Evolutionary conservation across 2,888 invertebrate species (phyloP).

Genomic region (Caenorhabditis sp.): DNA sequence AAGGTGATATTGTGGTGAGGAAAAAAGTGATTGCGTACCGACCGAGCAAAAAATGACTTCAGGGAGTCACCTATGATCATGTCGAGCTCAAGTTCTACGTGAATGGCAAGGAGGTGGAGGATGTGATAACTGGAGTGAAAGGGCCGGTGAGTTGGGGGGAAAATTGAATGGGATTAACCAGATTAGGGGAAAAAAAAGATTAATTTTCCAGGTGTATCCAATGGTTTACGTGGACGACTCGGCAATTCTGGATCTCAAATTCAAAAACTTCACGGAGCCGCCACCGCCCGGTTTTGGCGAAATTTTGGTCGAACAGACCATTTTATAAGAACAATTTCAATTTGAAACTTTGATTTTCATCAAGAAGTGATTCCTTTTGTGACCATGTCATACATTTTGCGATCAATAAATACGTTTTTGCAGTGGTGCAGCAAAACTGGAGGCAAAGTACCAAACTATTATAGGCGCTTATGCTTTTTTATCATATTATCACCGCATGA

Average conservation of each 20-base stretch:
- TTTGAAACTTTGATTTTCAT: neutral
- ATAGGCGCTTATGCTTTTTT: too few relatives aligned
- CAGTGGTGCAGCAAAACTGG: too few relatives aligned
- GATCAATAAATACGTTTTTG: neutral
- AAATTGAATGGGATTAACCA: neutral
- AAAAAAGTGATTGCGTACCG: neutral
- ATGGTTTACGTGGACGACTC: slow-evolving; percentile 92
- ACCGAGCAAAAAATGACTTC: slow-evolving; percentile 49
- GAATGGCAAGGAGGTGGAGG: slow-evolving; percentile 90
- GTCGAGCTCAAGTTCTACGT: slow-evolving; percentile 94
- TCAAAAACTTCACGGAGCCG: slow-evolving; percentile 90
- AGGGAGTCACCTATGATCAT: slow-evolving; percentile 95
- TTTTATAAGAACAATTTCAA: slow-evolving; percentile 85
- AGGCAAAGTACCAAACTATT: too few relatives aligned
- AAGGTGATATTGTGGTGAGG: slow-evolving; percentile 90
- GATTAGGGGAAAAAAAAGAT: slow-evolving; percentile 4
- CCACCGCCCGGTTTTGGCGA: slow-evolving; percentile 88
- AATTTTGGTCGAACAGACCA: slow-evolving; percentile 96
- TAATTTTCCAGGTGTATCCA: slow-evolving; percentile 73
- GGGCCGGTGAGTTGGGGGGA: slow-evolving; percentile 84
- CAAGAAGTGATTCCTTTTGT: neutral
- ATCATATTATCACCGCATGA: too few relatives aligned
- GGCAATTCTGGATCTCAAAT: slow-evolving; percentile 93
- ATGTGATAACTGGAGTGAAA: slow-evolving; percentile 89
- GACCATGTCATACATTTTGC: neutral